A percentile compares a stretch with the other conserved stretches of the same genome.
Evolutionary conservation across 2,797 vertebrate species (phyloP).

Genomic region (Sebastes variabilis): DNA sequence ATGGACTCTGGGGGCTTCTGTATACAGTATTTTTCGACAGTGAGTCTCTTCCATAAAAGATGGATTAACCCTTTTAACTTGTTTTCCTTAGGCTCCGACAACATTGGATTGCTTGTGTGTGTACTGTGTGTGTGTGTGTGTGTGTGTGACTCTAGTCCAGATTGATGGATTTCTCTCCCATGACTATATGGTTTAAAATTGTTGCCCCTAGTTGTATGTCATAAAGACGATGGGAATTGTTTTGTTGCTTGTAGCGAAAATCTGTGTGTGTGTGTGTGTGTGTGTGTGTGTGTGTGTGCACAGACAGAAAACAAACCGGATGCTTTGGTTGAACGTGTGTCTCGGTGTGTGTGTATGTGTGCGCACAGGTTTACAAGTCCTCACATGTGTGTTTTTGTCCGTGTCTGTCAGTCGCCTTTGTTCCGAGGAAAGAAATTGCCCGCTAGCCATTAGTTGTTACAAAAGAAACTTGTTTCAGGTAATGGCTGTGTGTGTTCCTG

Average conservation of each 20-base stretch:
- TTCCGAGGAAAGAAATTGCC: constrained; percentile 57
- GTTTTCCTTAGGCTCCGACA: constrained; percentile 43
- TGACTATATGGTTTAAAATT: constrained; percentile 51
- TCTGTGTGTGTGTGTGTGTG: background rate
- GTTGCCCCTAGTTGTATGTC: constrained; percentile 55
- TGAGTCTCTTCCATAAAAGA: constrained; percentile 44
- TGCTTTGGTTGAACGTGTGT: constrained; percentile 2
- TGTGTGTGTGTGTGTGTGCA: background rate
- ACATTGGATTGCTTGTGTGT: constrained; percentile 30
- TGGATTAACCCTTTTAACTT: constrained; percentile 72
- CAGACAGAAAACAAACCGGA: constrained; percentile 9
- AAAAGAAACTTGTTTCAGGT: constrained; percentile 71
- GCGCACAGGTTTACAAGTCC: constrained; percentile 1
- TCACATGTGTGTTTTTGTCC: constrained; percentile 8
- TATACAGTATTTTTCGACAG: constrained; percentile 50
- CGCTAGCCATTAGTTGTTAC: constrained; percentile 51
- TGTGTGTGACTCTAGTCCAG: constrained; percentile 23
- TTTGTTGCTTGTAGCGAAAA: constrained; percentile 39
- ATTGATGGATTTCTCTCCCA: constrained; percentile 54
- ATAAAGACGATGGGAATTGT: constrained; percentile 37
- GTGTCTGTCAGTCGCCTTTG: constrained; percentile 48
- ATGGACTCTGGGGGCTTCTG: constrained; percentile 36
- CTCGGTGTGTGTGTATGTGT: background rate
- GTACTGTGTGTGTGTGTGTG: constrained; percentile 10
- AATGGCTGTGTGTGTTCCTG: constrained; percentile 58